Evolutionary conservation across 2,113 vertebrate species (phyloP).

Genomic region (Equus quagga): DNA sequence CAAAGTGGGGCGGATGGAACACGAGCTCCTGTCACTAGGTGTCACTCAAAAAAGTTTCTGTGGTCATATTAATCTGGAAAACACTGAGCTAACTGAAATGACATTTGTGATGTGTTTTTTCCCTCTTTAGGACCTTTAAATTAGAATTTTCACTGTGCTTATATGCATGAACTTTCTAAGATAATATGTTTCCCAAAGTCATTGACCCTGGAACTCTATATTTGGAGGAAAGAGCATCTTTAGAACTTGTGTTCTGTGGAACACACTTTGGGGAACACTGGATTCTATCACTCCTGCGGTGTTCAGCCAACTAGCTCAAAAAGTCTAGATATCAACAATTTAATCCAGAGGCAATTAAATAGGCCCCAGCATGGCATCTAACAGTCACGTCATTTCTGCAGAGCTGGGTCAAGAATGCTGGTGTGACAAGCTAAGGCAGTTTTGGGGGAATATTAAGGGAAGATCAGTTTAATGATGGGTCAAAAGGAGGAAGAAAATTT

Average conservation of each 20-base stretch:
- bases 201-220: not conserved
- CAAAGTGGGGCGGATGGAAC: not conserved
- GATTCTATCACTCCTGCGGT: not conserved
- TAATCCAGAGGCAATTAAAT: not conserved
- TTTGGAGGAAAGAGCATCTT: conserved; percentile 11
- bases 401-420: conserved; percentile 37
- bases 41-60: not conserved
- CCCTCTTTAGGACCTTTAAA: not conserved
- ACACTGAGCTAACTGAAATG: not conserved
- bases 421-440: conserved; percentile 11
- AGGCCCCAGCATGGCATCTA: not conserved
- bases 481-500: not conserved
- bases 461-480: not conserved
- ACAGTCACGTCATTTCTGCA: not conserved
- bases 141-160: not conserved
- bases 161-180: conserved; percentile 15
- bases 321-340: not conserved
- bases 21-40: not conserved
- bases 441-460: not conserved
- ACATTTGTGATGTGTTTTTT: not conserved
- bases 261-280: not conserved
- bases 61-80: conserved; percentile 33
- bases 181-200: not conserved
- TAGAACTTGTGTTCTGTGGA: not conserved
- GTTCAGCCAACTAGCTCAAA: not conserved